Evolutionary conservation across 2,797 vertebrate genomes (phyloP).

Genomic region (Pipistrellus nathusii): DNA sequence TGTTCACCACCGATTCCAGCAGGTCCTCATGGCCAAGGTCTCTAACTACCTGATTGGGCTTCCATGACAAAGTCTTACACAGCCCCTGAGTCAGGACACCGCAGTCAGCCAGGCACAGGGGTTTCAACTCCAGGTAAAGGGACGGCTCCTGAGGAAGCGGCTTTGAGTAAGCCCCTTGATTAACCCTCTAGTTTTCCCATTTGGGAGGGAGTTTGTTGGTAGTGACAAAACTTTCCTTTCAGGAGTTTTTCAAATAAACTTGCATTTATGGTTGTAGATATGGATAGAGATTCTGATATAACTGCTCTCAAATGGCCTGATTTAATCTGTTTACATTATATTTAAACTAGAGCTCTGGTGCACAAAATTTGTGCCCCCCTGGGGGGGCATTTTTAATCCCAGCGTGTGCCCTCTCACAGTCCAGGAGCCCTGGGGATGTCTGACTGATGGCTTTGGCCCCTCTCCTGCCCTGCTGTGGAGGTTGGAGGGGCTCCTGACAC

Average conservation of each 20-base stretch:
- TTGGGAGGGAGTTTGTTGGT: not conserved
- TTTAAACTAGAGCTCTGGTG: not conserved
- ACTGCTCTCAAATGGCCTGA: not conserved
- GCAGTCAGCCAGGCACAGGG: not conserved
- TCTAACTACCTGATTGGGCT: not conserved
- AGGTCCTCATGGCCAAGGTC: not conserved
- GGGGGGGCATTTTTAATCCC: too few species aligned
- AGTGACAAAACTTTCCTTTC: not conserved
- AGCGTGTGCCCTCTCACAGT: too few species aligned
- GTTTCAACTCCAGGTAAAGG: not conserved
- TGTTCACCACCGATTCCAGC: not conserved
- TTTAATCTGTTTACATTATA: not conserved
- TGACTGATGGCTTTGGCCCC: too few species aligned
- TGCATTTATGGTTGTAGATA: not conserved
- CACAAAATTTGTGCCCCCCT: too few species aligned
- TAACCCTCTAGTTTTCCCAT: not conserved
- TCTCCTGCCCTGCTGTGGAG: accelerated
- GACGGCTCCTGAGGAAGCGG: not conserved
- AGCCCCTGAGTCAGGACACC: not conserved
- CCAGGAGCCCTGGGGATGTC: too few species aligned
- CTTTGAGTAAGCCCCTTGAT: not conserved
- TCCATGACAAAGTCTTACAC: not conserved
- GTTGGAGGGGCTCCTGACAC: too few species aligned
- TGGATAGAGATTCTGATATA: not conserved
- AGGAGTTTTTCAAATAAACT: not conserved